A percentile compares a stretch with the other conserved stretches of the same genome.
phyloP scores from a whole-genome alignment of 1,140 invertebrate species.

The Ceratosolen fusciceps region DNA sequence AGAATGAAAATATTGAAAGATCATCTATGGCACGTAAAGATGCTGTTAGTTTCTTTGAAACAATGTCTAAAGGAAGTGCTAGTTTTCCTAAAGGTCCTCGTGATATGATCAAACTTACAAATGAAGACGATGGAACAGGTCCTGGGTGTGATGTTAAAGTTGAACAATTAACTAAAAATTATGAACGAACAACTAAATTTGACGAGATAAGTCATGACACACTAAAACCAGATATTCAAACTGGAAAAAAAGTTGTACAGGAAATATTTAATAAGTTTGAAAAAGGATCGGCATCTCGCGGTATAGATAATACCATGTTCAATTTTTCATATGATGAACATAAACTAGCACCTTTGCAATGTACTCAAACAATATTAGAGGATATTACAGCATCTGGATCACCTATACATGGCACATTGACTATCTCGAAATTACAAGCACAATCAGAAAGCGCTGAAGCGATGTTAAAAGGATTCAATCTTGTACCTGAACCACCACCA shows the following conservation, averaged over 20 bases:
- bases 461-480: conserved; percentile 71
- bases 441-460: conserved; percentile 66
- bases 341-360: conserved; percentile 60
- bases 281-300: conserved; percentile 56
- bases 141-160: conserved; percentile 65
- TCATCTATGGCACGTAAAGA: conserved; percentile 70
- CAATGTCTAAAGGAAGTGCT: conserved; percentile 71
- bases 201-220: conserved; percentile 57
- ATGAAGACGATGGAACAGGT: conserved; percentile 56
- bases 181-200: conserved; percentile 64
- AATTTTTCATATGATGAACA: conserved; percentile 68
- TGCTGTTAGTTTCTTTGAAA: conserved; percentile 75
- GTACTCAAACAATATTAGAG: conserved; percentile 62
- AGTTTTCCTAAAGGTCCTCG: conserved; percentile 59
- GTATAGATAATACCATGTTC: conserved; percentile 66
- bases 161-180: conserved; percentile 67
- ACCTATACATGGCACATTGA: conserved; percentile 61
- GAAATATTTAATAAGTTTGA: conserved; percentile 66
- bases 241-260: conserved; percentile 62
- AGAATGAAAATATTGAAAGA: conserved; percentile 69
- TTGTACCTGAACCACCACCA: conserved; percentile 81
- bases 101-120: conserved; percentile 66
- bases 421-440: conserved; percentile 63
- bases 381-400: conserved; percentile 63
- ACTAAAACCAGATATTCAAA: conserved; percentile 54